A percentile compares a stretch with the other conserved stretches of the same genome.
phyloP scores from a whole-genome alignment of 2,888 invertebrate genomes.

The Cheilosia pagana region DNA sequence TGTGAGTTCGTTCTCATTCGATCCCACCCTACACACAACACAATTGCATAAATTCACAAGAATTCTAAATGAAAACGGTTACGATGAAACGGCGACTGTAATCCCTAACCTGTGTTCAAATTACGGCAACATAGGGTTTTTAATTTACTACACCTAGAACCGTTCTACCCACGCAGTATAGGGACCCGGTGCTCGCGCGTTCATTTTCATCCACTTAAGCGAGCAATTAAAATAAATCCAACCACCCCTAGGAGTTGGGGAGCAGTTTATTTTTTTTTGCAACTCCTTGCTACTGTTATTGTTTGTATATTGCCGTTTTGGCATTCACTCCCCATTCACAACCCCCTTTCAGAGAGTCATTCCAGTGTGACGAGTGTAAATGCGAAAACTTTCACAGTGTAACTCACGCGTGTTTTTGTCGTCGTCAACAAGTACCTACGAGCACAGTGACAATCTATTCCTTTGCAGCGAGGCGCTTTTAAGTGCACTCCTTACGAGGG shows the following conservation, averaged over 20 bases:
- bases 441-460: constrained; percentile 45
- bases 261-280: constrained; percentile 50
- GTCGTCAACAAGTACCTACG: constrained; percentile 63
- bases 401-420: constrained; percentile 45
- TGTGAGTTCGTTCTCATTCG: constrained; percentile 20
- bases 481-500: constrained; percentile 54
- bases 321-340: constrained; percentile 39
- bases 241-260: constrained; percentile 33
- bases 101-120: constrained; percentile 71
- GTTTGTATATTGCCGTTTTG: constrained; percentile 52
- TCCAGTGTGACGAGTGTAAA: constrained; percentile 47
- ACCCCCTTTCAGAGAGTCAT: constrained; percentile 21
- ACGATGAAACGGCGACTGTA: constrained; percentile 32
- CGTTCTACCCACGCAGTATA: not conserved
- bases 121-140: constrained; percentile 60
- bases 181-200: constrained; percentile 34
- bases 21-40: constrained; percentile 6
- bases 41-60: constrained; percentile 65
- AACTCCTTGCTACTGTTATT: constrained; percentile 55
- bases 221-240: constrained; percentile 74
- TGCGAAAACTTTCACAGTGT: constrained; percentile 67
- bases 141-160: constrained; percentile 39
- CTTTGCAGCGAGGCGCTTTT: constrained; percentile 47
- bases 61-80: constrained; percentile 51
- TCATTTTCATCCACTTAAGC: constrained; percentile 73